phyloP scores from a whole-genome alignment of 2,113 vertebrate genomes.

The Podilymbus podiceps region DNA sequence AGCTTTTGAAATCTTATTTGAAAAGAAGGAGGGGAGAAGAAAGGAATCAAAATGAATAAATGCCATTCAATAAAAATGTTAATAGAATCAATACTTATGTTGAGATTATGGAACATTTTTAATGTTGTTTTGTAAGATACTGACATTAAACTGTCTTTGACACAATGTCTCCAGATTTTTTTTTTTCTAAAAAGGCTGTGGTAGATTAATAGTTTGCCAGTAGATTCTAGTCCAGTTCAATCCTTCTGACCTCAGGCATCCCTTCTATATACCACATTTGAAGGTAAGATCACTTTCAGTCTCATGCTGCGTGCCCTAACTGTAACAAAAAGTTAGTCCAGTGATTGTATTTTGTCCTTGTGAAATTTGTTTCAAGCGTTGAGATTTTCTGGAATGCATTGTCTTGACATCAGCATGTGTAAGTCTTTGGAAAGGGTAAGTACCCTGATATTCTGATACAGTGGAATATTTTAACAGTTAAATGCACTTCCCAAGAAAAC shows the following conservation, averaged over 20 bases:
- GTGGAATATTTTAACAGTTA: neutral
- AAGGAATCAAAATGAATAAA: neutral
- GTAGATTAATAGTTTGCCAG: neutral
- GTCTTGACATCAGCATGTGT: neutral
- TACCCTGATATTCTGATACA: neutral
- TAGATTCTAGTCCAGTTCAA: neutral
- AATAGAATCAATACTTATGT: neutral
- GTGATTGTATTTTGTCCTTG: neutral
- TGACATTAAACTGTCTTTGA: slow-evolving; percentile 48
- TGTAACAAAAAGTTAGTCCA: neutral
- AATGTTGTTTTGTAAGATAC: slow-evolving; percentile 21
- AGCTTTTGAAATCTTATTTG: neutral
- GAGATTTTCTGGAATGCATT: neutral
- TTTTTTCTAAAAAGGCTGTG: neutral
- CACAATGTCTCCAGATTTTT: neutral
- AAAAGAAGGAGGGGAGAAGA: neutral
- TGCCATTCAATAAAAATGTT: neutral
- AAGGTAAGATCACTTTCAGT: neutral
- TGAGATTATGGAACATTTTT: neutral
- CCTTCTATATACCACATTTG: neutral
- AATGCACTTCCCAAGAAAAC: neutral
- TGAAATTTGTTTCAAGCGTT: neutral
- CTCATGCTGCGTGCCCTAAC: rapidly evolving
- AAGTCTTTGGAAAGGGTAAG: neutral
- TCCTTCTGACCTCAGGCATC: neutral